Conservation (phyloP, 1,140 invertebrate species). For the Plectrocnemia conspersa region DNA sequence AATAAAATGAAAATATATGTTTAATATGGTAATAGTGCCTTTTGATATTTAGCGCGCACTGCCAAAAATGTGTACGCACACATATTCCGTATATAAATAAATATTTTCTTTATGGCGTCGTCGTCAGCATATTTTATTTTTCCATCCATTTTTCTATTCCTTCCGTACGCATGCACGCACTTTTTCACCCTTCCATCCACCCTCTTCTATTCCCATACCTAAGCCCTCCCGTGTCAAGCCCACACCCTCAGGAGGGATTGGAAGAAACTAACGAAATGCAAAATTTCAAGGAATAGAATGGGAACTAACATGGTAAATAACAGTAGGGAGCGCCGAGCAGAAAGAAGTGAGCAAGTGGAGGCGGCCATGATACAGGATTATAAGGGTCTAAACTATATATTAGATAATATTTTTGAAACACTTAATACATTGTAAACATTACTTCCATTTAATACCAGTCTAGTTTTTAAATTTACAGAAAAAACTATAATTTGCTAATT, state of each 20-base stretch:
- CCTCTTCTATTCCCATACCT: constrained; percentile 11
- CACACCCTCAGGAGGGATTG: constrained; percentile 24
- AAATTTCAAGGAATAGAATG: constrained; percentile 37
- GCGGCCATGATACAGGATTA: constrained; percentile 5
- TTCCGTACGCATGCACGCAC: constrained; percentile 33
- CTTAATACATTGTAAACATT: too few species aligned
- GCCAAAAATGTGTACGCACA: too few species aligned
- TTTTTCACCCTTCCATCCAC: constrained; percentile 17
- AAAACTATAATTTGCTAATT: too few species aligned
- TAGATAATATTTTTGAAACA: too few species aligned
- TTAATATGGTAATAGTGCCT: too few species aligned
- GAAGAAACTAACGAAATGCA: constrained; percentile 37
- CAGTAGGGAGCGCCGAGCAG: constrained; percentile 30
- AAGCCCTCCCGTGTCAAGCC: constrained; percentile 16
- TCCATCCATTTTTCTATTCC: constrained; percentile 33
- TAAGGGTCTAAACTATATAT: constrained; percentile 6
- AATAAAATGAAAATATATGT: too few species aligned
- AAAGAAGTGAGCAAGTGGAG: constrained; percentile 31
- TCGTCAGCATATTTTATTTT: constrained; percentile 11
- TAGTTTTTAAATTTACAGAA: too few species aligned
- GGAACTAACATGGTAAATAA: constrained; percentile 37
- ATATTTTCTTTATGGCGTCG: constrained; percentile 4
- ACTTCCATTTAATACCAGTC: too few species aligned
- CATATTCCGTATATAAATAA: too few species aligned
- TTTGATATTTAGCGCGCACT: too few species aligned